Percentiles rank a stretch among this genome's conserved stretches.
Conservation (phyloP, 2,888 invertebrate species). For the Muscina levida region DNA sequence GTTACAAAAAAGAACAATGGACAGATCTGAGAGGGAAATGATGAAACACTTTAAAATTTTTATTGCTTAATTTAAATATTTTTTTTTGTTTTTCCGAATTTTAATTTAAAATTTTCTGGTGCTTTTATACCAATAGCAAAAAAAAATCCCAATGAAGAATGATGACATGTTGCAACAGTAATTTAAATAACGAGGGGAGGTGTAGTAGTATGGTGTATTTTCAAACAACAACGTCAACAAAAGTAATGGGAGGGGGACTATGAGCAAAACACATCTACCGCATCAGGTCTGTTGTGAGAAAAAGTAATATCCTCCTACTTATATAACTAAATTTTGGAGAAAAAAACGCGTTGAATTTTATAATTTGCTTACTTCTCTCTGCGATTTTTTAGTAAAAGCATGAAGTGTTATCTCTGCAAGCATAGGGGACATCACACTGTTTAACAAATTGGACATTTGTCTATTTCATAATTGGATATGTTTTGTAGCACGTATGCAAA, state of each 20-base stretch:
- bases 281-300: not conserved
- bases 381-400: conserved; percentile 3
- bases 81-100: not conserved
- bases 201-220: not conserved
- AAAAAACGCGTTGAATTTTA: no score
- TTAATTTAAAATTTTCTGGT: no score
- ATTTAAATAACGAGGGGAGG: conserved; percentile 8
- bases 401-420: not conserved
- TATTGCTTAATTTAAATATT: not conserved
- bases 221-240: conserved; percentile 13
- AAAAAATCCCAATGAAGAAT: conserved; percentile 61
- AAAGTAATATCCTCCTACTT: no score
- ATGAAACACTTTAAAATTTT: conserved; percentile 16
- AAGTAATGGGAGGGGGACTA: not conserved
- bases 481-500: no score
- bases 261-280: not conserved
- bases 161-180: conserved; percentile 17
- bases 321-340: no score
- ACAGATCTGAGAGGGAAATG: conserved; percentile 20
- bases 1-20: conserved; percentile 46
- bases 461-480: no score
- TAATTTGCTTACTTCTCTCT: no score
- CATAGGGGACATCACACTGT: no score
- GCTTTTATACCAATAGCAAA: no score
- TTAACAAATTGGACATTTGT: no score